Conservation (phyloP, 2,888 invertebrate genomes). For the Ochlodes sylvanus region DNA sequence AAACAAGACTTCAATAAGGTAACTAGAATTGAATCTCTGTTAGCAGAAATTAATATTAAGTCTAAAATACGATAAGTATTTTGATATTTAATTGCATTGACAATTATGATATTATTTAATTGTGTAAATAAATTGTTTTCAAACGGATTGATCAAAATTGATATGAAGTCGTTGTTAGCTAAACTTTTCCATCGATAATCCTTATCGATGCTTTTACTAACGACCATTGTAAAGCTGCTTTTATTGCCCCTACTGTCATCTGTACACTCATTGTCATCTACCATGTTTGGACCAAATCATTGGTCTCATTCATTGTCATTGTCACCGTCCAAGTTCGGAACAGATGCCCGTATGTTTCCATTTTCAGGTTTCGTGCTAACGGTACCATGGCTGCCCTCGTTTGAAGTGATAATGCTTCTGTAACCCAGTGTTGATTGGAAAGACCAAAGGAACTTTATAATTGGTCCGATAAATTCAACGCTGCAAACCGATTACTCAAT, state of each 20-base stretch:
- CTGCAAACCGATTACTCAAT: constrained; percentile 47
- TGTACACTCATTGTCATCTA: constrained; percentile 37
- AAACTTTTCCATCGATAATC: constrained; percentile 28
- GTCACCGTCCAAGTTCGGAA: constrained; percentile 40
- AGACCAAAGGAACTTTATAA: constrained; percentile 60
- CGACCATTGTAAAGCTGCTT: constrained; percentile 36
- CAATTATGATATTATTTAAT: not conserved
- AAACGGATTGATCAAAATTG: not conserved
- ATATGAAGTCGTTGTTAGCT: constrained; percentile 16
- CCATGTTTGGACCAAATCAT: constrained; percentile 37
- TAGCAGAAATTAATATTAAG: not conserved
- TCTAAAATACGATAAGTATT: not conserved
- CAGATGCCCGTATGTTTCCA: constrained; percentile 57
- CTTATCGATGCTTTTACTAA: constrained; percentile 36
- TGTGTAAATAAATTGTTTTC: not conserved
- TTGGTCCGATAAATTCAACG: constrained; percentile 57
- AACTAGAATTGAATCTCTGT: not conserved
- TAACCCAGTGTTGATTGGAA: constrained; percentile 58
- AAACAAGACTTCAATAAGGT: not conserved
- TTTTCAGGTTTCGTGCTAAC: constrained; percentile 61
- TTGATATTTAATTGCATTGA: not conserved
- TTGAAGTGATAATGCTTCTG: constrained; percentile 72
- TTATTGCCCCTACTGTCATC: constrained; percentile 37
- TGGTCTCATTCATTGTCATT: constrained; percentile 39
- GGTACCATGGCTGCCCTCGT: constrained; percentile 66